Evolutionary conservation across 2,888 invertebrate genomes (phyloP).

Genomic region (Apomyelois bistriatella): DNA sequence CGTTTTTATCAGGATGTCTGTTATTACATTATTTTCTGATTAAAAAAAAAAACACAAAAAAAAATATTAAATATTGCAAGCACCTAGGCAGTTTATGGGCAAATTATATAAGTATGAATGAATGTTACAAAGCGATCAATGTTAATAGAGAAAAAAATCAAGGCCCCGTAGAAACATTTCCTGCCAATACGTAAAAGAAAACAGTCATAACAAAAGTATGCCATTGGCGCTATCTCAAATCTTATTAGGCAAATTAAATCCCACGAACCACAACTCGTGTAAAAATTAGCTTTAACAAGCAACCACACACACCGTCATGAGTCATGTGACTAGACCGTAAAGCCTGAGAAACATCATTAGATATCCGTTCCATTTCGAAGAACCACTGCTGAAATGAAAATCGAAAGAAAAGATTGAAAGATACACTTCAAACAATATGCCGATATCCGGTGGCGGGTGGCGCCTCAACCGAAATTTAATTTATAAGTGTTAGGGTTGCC

Average conservation of each 20-base stretch:
- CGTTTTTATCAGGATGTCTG: no score
- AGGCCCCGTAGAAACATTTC: no score
- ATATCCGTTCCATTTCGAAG: conserved; percentile 24
- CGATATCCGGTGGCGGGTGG: conserved; percentile 71
- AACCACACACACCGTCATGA: conserved; percentile 15
- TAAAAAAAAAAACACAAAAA: no score
- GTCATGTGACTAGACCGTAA: conserved; percentile 13
- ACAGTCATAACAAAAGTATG: conserved; percentile 10
- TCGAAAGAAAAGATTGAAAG: conserved; percentile 28
- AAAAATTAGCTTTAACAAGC: conserved; percentile 16
- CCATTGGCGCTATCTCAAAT: not conserved
- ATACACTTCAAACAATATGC: conserved; percentile 35
- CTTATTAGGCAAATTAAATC: not conserved
- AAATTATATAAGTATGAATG: no score
- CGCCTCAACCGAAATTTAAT: conserved; percentile 33
- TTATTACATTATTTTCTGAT: no score
- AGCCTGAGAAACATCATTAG: conserved; percentile 7
- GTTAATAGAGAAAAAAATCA: no score
- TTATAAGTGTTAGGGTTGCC: not conserved
- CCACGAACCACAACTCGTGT: conserved; percentile 5
- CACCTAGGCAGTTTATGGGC: no score
- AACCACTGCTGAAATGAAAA: conserved; percentile 41
- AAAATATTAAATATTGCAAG: no score
- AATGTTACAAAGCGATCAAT: no score
- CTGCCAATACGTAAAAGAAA: not conserved